Evolutionary conservation across 2,888 invertebrate genomes (phyloP), one percentile per base, ranked within the genome.

Genomic region (Aproaerema taeniolella): DNA sequence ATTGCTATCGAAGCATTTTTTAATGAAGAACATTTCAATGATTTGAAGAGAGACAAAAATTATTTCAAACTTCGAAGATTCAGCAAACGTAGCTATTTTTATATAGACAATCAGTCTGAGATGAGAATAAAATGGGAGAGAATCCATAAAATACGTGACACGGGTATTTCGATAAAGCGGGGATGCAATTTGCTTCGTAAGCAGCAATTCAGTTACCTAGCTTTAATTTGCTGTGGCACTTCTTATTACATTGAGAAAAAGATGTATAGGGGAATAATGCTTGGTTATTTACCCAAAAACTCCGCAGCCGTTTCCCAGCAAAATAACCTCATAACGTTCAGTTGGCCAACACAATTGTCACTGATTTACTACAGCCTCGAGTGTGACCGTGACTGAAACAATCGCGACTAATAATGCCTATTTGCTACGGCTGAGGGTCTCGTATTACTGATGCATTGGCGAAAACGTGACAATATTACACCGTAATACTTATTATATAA

Each of bases 341-440:
- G 50, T 56, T 49, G 41, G 49, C 49, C 52, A 51, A 50, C 49
- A 52, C 62, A 72, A 72, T 72, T 68, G 65, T 61, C 57, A 72
- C 71, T 70, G 70, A 74, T 74, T 74, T 68, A 55, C 52, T 46
- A 46, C 58, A 71, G 61, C 67, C 73, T 71, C 74, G 50, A 58
- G 55, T 65, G 62, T 56, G 53, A 43, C 55, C 55, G 55, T 62
- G 61, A 66, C 67, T 61, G 60, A 45, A 52, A 59, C 58, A 56
- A 58, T 58, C 45, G 46, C 52, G 53, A 55, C 54, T 58, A 59
- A 64, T 54, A 54, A 45, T 44, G 47, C 30, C 42, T 46, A 37
- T 46, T 49, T 51, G 50, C 53, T 45, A 48, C 48, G 52, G 42
- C 52, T 47, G 44, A 48, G 53, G 47, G 55, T 57, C 49, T 69